phyloP scores from a whole-genome alignment of 1,140 invertebrate genomes.

The Maconellicoccus hirsutus region DNA sequence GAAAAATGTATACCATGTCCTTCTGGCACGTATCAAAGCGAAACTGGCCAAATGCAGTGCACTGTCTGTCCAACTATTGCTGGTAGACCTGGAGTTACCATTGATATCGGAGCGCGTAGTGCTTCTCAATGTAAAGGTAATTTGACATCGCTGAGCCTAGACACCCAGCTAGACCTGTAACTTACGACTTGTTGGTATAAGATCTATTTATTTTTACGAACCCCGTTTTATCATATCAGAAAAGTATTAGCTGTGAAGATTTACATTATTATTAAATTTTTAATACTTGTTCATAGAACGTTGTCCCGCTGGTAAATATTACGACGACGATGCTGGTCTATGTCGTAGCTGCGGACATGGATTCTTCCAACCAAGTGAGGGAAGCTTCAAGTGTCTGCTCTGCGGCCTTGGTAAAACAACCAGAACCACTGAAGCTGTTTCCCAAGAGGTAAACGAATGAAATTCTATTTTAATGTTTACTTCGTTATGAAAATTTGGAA shows the following conservation, averaged over 20 bases:
- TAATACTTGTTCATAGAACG: constrained; percentile 47
- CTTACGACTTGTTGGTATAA: no score
- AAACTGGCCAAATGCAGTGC: constrained; percentile 79
- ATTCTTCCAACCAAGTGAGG: constrained; percentile 83
- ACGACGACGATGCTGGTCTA: constrained; percentile 67
- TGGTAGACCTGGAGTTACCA: constrained; percentile 73
- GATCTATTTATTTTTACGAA: no score
- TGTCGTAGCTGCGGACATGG: constrained; percentile 88
- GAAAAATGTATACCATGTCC: constrained; percentile 73
- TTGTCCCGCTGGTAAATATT: constrained; percentile 83
- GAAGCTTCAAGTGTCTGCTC: constrained; percentile 76
- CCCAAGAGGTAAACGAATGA: constrained; percentile 42
- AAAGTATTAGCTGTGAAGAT: no score
- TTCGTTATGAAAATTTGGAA: neutral
- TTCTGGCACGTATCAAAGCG: constrained; percentile 84
- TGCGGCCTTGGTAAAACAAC: constrained; percentile 90
- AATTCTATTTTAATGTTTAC: neutral
- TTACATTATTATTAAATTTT: no score
- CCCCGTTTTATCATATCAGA: no score
- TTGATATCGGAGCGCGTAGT: constrained; percentile 69
- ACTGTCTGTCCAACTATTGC: constrained; percentile 76
- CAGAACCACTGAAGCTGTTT: constrained; percentile 77
- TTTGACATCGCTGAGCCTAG: constrained; percentile 12
- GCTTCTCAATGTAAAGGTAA: constrained; percentile 78
- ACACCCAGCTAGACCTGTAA: no score